Evolutionary conservation across 1,140 invertebrate species (phyloP).

Genomic region (Drosophila bocki): DNA sequence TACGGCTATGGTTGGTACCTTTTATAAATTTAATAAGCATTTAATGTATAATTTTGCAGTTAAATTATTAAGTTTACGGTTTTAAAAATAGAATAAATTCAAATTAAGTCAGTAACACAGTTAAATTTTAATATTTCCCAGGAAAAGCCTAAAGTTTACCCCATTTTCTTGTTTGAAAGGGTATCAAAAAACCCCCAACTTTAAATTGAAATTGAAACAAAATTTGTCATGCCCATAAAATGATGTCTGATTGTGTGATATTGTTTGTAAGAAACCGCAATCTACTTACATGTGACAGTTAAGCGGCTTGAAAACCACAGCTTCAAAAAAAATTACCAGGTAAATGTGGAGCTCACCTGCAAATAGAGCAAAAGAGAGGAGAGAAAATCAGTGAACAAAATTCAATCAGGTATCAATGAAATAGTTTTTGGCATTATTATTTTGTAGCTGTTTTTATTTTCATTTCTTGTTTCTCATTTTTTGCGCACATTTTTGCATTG

Average conservation of each 20-base stretch:
- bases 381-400: slow-evolving; percentile 21
- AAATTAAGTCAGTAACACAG: background rate
- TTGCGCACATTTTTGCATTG: slow-evolving; percentile 16
- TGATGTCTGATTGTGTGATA: slow-evolving; percentile 9
- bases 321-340: slow-evolving; percentile 3
- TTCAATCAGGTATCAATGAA: slow-evolving; percentile 18
- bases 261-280: slow-evolving; percentile 44
- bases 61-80: background rate
- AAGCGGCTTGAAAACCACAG: slow-evolving; percentile 33
- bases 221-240: slow-evolving; percentile 16
- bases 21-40: background rate
- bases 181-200: background rate
- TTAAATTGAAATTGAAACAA: background rate
- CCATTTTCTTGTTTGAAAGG: background rate
- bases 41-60: background rate
- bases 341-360: slow-evolving; percentile 58
- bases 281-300: slow-evolving; percentile 65
- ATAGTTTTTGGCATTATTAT: slow-evolving; percentile 39
- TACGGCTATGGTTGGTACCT: background rate
- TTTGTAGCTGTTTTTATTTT: background rate
- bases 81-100: too few species aligned
- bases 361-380: slow-evolving; percentile 38
- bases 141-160: too few species aligned
- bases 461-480: background rate
- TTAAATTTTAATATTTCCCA: background rate